phyloP scores from a whole-genome alignment of 2,797 vertebrate species.

The Loriculus beryllinus region DNA sequence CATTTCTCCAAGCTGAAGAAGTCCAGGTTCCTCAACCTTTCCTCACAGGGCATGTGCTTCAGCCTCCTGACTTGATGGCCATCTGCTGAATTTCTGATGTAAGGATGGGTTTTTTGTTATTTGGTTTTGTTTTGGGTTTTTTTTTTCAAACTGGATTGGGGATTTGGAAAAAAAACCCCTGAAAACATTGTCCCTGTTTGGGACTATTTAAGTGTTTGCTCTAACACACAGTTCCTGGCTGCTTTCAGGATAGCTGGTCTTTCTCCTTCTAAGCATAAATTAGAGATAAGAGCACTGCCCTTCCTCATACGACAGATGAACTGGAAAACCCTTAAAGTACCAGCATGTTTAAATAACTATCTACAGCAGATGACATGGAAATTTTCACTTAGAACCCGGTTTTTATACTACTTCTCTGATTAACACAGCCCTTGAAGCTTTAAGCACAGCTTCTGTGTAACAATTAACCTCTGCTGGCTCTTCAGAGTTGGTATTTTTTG shows the following conservation, averaged over 20 bases:
- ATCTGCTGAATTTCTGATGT: neutral
- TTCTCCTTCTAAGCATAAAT: neutral
- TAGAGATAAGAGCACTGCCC: neutral
- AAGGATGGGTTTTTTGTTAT: neutral
- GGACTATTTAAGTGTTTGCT: neutral
- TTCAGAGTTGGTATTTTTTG: neutral
- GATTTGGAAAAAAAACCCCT: neutral
- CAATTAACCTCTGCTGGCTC: neutral
- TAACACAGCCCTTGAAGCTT: neutral
- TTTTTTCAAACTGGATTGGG: neutral
- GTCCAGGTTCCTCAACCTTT: neutral
- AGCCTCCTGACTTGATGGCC: neutral
- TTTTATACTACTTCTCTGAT: slow-evolving; percentile 11
- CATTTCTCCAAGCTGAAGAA: neutral
- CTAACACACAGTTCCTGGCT: neutral
- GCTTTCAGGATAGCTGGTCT: neutral
- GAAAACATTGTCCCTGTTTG: neutral
- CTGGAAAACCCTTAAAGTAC: neutral
- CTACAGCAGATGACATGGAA: neutral
- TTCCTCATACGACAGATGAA: neutral
- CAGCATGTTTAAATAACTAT: neutral
- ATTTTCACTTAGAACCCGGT: neutral
- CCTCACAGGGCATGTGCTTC: neutral
- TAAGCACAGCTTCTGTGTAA: neutral
- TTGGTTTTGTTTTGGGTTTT: too few species aligned